Evolutionary conservation across 2,113 vertebrate species (phyloP).

Genomic region (Strigops habroptila): DNA sequence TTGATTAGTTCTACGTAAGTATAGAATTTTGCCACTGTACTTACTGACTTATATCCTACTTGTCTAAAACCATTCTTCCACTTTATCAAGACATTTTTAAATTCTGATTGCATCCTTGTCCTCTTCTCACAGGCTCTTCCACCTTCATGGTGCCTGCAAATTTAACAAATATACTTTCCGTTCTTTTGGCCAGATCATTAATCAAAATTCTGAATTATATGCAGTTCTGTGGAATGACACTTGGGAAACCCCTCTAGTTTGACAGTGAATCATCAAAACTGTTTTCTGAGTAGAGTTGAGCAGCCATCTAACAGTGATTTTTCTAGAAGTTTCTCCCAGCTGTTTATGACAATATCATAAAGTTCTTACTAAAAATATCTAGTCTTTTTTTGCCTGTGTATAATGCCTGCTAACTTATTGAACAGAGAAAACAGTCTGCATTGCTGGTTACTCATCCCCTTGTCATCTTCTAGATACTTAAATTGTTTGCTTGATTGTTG

Average conservation of each 20-base stretch:
- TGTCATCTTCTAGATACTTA: neutral
- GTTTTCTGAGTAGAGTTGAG: neutral
- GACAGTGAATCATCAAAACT: neutral
- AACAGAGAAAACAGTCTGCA: neutral
- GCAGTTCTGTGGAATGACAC: neutral
- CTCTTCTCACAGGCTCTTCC: neutral
- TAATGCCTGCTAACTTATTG: neutral
- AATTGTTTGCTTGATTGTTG: neutral
- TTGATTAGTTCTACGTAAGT: neutral
- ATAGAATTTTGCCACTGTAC: neutral
- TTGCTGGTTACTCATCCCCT: neutral
- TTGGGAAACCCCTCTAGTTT: neutral
- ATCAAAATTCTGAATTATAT: neutral
- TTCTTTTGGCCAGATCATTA: constrained; percentile 11
- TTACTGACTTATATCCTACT: neutral
- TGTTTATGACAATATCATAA: neutral
- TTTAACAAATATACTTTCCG: neutral
- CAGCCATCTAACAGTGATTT: neutral
- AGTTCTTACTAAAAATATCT: neutral
- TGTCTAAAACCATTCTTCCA: neutral
- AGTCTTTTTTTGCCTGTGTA: neutral
- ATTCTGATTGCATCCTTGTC: neutral
- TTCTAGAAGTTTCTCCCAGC: neutral
- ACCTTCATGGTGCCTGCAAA: neutral
- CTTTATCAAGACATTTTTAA: neutral